Evolutionary conservation across 2,888 invertebrate species (phyloP), one percentile per base, ranked within the genome.

Genomic region (Andrena camellia): DNA sequence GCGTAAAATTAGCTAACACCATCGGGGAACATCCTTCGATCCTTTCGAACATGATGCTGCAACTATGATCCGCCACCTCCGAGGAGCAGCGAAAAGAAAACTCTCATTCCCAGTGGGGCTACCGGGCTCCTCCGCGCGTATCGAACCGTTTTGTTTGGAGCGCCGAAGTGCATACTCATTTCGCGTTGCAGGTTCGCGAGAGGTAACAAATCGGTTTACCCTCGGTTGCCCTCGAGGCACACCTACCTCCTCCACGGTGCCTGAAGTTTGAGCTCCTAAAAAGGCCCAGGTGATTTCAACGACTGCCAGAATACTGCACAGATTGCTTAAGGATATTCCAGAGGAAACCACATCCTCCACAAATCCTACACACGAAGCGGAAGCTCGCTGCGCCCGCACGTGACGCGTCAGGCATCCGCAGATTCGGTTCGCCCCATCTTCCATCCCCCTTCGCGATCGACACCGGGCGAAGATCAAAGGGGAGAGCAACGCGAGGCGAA

Each of bases 1-100:
- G 90, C 89, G 90, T 89, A 90, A 91, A 92, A 92, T 92, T 90
- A 91, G 90, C 90, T 89, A 90, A 91, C 91, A 90, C 91, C 88
- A 83, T 79, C 74, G 77, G 70, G 79, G 63, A 59, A 66, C 54
- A 76, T 75, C 68, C 68, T 60, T 31, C 80, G 83, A 86, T 85
- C 76, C 75, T 84, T 83, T 83, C 80, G 77, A 78, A 86, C 82
- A 78, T 92, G 92, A 92, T 90, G 90, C 84, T 89, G 92, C 92
- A 90, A 90, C 84, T 86, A 86, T 86, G 70, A 81, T 74, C 75
- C 69, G 74, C 62, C 76, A 78, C 78, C 73, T 62, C 64, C 76
- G 50, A 80, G 77, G 72, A 76, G 17, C 78, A 75, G 50, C 50
- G 69, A 80, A 26, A 23, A 78, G 71, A 86, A 86, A 81, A 75